A percentile compares a stretch with the other conserved stretches of the same genome.
Evolutionary conservation across 2,113 vertebrate species (phyloP).

Genomic region (Osmerus eperlanus): DNA sequence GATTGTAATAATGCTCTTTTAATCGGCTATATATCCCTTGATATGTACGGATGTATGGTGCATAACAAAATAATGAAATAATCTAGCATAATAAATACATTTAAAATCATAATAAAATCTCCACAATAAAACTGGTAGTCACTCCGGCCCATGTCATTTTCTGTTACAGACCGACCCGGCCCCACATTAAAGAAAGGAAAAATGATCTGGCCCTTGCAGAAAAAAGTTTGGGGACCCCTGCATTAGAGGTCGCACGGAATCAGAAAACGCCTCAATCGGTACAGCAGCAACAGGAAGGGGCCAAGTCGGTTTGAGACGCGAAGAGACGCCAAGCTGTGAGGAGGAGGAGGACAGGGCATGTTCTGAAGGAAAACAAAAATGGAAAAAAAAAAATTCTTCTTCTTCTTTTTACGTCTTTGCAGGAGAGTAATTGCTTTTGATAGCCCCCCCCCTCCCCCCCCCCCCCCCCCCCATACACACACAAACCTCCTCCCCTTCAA

Average conservation of each 20-base stretch:
- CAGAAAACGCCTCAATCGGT: not conserved
- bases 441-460: not conserved
- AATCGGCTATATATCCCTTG: too few relatives aligned
- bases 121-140: too few relatives aligned
- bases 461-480: not conserved
- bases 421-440: constrained; percentile 6
- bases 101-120: too few relatives aligned
- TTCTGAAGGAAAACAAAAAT: constrained; percentile 3
- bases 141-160: too few relatives aligned
- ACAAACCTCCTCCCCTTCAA: not conserved
- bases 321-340: not conserved
- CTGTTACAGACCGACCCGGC: too few relatives aligned
- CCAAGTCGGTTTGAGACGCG: not conserved
- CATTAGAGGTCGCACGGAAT: not conserved
- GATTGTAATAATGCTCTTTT: too few relatives aligned
- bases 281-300: not conserved
- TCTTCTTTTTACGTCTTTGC: constrained; percentile 1
- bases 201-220: too few relatives aligned
- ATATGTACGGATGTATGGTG: too few relatives aligned
- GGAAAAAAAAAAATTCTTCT: not conserved
- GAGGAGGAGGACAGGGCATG: not conserved
- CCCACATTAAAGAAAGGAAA: too few relatives aligned
- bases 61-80: too few relatives aligned
- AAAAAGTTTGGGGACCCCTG: too few relatives aligned
- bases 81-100: too few relatives aligned